Percentiles rank a stretch among this genome's conserved stretches.
Conservation (phyloP, 53 echinoderm and acorn worm genomes). For the Paracentrotus lividus region DNA sequence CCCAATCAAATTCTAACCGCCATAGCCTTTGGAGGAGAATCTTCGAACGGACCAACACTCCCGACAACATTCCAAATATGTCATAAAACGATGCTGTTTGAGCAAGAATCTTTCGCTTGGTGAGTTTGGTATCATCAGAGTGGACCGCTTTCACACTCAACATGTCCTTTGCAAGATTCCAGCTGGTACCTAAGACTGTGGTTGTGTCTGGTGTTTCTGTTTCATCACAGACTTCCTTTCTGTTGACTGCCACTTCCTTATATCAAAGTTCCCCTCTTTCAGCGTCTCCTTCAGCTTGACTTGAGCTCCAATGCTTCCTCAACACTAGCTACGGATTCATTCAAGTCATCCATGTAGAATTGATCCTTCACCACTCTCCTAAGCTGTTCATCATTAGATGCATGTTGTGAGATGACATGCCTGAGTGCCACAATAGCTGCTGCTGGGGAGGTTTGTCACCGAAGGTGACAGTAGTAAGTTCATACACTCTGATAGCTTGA, state of each 20-base stretch:
- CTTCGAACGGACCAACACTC: conserved; percentile 79
- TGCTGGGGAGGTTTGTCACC: conserved; percentile 85
- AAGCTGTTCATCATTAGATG: conserved; percentile 53
- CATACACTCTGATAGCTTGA: conserved; percentile 78
- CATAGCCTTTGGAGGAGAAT: conserved; percentile 87
- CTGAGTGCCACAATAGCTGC: conserved; percentile 67
- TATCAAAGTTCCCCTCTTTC: conserved; percentile 74
- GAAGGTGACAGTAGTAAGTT: conserved; percentile 83
- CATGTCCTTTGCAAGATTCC: conserved; percentile 83
- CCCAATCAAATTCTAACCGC: too few relatives aligned
- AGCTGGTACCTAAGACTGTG: conserved; percentile 78
- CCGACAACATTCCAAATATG: conserved; percentile 86
- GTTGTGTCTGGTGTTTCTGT: conserved; percentile 72
- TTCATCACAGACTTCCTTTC: conserved; percentile 67
- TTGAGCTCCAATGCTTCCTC: conserved; percentile 68
- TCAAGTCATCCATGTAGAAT: conserved; percentile 82
- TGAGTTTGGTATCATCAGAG: conserved; percentile 47
- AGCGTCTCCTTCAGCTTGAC: conserved; percentile 59
- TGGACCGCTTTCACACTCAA: conserved; percentile 81
- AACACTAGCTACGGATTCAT: conserved; percentile 67
- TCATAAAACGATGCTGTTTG: conserved; percentile 85
- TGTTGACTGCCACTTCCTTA: conserved; percentile 81
- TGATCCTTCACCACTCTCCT: conserved; percentile 65
- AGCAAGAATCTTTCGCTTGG: conserved; percentile 81
- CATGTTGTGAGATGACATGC: conserved; percentile 34